Evolutionary conservation across 1,140 invertebrate genomes (phyloP).

Genomic region (Drosophila mayri): DNA sequence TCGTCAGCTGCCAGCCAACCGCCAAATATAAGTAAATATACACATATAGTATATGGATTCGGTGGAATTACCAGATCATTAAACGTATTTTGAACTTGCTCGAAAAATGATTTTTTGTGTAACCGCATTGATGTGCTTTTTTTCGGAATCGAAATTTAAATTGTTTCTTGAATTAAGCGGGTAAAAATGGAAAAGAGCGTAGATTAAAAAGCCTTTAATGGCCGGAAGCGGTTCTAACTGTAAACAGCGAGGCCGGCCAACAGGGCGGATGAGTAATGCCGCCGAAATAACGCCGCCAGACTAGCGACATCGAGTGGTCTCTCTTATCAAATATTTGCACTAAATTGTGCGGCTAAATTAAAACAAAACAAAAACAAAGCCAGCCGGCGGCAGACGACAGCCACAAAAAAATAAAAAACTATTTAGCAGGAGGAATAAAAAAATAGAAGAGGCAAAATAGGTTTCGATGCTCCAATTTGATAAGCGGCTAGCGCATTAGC

Average conservation of each 20-base stretch:
- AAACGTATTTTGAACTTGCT: constrained; percentile 67
- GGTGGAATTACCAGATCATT: constrained; percentile 59
- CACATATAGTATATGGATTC: constrained; percentile 17
- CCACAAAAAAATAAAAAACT: constrained; percentile 32
- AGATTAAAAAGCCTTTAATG: constrained; percentile 34
- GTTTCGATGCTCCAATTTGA: constrained; percentile 80
- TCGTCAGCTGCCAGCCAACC: not conserved
- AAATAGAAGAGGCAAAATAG: constrained; percentile 47
- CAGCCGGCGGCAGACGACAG: constrained; percentile 41
- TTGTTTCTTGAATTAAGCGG: constrained; percentile 15
- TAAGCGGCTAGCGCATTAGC: constrained; percentile 75
- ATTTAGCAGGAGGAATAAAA: constrained; percentile 11
- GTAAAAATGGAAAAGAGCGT: not conserved
- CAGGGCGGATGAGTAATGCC: constrained; percentile 73
- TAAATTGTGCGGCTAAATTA: constrained; percentile 80
- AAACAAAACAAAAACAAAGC: constrained; percentile 58
- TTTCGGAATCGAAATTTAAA: constrained; percentile 31
- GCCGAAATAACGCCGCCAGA: constrained; percentile 38
- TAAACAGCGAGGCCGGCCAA: constrained; percentile 41
- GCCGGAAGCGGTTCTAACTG: constrained; percentile 62
- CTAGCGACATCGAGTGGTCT: constrained; percentile 23
- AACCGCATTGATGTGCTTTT: constrained; percentile 24
- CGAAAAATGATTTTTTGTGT: constrained; percentile 20
- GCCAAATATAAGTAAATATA: constrained; percentile 16
- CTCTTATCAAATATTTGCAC: constrained; percentile 80